phyloP scores from a whole-genome alignment of 1,140 invertebrate genomes.

The Copidosoma floridanum region DNA sequence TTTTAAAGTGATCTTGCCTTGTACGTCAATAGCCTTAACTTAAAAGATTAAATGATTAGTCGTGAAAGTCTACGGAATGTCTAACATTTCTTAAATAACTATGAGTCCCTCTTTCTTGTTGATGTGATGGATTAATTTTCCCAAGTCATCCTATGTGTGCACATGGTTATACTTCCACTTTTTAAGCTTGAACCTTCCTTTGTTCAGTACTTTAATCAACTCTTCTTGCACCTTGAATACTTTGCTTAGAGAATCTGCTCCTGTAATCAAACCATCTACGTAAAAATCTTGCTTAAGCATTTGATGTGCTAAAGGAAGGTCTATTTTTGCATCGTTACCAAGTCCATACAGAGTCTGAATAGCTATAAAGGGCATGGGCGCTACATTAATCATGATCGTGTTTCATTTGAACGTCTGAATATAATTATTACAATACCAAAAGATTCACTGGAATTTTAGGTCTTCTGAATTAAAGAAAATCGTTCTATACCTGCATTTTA shows the following conservation, averaged over 20 bases:
- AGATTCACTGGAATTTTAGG: conserved; percentile 35
- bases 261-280: conserved; percentile 7
- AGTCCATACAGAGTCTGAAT: neutral
- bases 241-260: neutral
- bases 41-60: neutral
- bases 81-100: neutral
- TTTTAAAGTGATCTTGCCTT: neutral
- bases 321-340: neutral
- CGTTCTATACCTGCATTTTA: conserved; percentile 49
- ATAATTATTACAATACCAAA: neutral
- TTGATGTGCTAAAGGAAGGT: neutral
- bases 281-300: conserved; percentile 2
- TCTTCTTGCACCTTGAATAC: neutral
- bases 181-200: neutral
- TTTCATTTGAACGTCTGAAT: neutral
- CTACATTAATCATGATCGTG: neutral
- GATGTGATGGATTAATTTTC: neutral
- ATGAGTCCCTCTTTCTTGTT: too few relatives aligned
- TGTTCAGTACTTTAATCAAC: neutral
- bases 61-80: neutral
- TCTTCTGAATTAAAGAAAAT: conserved; percentile 38
- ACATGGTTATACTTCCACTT: conserved; percentile 2
- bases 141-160: neutral
- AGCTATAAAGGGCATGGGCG: neutral
- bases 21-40: neutral